Evolutionary conservation across 2,113 vertebrate genomes (phyloP).

Genomic region (Hippocampus zosterae): DNA sequence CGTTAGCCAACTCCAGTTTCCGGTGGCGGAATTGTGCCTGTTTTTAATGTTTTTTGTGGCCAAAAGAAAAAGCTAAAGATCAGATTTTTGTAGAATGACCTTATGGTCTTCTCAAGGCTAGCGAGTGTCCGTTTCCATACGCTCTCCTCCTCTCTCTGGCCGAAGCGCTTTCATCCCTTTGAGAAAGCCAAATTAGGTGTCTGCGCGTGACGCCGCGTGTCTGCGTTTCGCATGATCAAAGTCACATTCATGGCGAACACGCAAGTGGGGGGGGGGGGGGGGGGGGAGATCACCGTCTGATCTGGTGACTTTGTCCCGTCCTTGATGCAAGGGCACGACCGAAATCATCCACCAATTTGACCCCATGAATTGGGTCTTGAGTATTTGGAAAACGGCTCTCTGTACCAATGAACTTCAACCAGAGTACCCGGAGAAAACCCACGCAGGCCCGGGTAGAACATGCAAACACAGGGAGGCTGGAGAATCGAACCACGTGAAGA

Average conservation of each 20-base stretch:
- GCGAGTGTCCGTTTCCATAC: neutral
- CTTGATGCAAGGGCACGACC: slow-evolving; percentile 34
- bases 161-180: neutral
- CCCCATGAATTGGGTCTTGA: neutral
- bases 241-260: slow-evolving; percentile 36
- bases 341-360: neutral
- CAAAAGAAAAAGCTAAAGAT: neutral
- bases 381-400: no score
- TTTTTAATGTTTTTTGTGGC: neutral
- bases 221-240: slow-evolving; percentile 28
- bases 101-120: neutral
- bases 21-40: no score
- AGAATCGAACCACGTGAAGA: no score
- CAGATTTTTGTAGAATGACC: neutral
- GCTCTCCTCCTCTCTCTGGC: neutral
- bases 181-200: slow-evolving; percentile 24
- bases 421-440: no score
- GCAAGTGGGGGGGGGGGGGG: slow-evolving; percentile 5
- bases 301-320: slow-evolving; percentile 42
- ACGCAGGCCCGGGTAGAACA: no score
- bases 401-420: no score
- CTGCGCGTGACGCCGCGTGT: slow-evolving; percentile 17
- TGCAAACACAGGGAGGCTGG: no score
- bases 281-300: slow-evolving; percentile 24
- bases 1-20: no score